Conservation (phyloP, 1,140 invertebrate species). For the Drosophila pachea region DNA sequence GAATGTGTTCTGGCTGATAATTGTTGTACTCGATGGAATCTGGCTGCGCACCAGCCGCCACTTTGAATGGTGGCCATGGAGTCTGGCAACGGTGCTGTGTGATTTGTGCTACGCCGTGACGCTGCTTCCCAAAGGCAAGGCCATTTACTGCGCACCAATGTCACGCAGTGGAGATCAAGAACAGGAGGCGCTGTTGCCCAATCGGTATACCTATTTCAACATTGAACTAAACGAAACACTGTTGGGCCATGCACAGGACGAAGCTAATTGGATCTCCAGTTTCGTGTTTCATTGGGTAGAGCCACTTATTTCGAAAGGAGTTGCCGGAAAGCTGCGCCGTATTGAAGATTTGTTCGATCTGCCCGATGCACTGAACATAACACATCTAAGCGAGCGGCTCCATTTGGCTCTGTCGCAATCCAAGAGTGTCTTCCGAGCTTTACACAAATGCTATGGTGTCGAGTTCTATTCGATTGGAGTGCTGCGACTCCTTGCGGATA, state of each 20-base stretch:
- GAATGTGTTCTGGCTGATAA: conserved; percentile 83
- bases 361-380: conserved; percentile 80
- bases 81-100: conserved; percentile 80
- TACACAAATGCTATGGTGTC: conserved; percentile 91
- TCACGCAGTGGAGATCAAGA: conserved; percentile 79
- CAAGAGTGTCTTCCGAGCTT: conserved; percentile 83
- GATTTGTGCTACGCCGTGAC: conserved; percentile 83
- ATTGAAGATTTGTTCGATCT: conserved; percentile 92
- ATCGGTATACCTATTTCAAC: conserved; percentile 75
- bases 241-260: conserved; percentile 90
- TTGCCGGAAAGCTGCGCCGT: conserved; percentile 84
- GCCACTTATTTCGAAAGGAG: conserved; percentile 90
- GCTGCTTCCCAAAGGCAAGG: conserved; percentile 81
- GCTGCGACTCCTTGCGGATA: conserved; percentile 91
- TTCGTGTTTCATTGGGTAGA: conserved; percentile 93
- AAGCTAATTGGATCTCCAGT: conserved; percentile 84
- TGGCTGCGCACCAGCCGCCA: conserved; percentile 80
- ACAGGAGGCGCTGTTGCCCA: conserved; percentile 81
- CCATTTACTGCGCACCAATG: conserved; percentile 28
- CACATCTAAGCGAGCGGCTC: conserved; percentile 60
- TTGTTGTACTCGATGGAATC: conserved; percentile 83
- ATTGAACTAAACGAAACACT: conserved; percentile 81
- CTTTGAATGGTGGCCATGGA: conserved; percentile 79
- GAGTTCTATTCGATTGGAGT: conserved; percentile 95
- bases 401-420: conserved; percentile 60